Evolutionary conservation across 2,888 invertebrate genomes (phyloP), one percentile per base, ranked within the genome.

Genomic region (Drosophila suboccidentalis): DNA sequence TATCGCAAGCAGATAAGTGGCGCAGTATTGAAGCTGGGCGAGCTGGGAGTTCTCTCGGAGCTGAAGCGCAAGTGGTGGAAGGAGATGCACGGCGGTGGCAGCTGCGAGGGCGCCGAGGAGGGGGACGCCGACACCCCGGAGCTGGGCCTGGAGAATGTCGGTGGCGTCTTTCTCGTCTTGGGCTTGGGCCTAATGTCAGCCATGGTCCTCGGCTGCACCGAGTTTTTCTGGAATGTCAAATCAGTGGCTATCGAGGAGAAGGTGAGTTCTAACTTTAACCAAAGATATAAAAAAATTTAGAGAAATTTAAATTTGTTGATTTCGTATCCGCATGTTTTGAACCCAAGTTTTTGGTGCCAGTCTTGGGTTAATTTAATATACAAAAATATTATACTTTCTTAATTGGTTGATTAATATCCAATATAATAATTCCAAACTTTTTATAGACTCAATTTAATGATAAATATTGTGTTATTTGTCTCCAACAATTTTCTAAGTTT

Each of bases 41-140:
- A 99, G 92, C 95, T 95, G 75, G 98, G 98, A 0, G 94, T 94
- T 0, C 75, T 99, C 55, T 95, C 95, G 19, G 94, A 95, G 69
- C 93, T 99, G 49, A 98, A 98, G 93, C 95, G 96, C 47, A 96
- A 96, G 89, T 99, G 98, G 98, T 99, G 98, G 98, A 95, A 96
- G 90, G 94, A 95, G 91, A 95, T 94, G 90, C 94, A 95, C 32
- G 94, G 91, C 10, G 92, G 91, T 0, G 92, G 91, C 19, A 81
- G 81, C 19, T 93, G 92, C 54, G 90, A 62, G 3, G 79, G 84
- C 3, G 80, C 69, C 2, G 78, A 75, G 0, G 80, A 82, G 2
- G 90, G 89, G 5, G 90, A 91, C 62, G 75, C 65, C 0, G 77
- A 75, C 6, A 91, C 93, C 0, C 91, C 92, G 0, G 93, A 93